Evolutionary conservation across 2,797 vertebrate species (phyloP).

Genomic region (Centroberyx gerrardi): DNA sequence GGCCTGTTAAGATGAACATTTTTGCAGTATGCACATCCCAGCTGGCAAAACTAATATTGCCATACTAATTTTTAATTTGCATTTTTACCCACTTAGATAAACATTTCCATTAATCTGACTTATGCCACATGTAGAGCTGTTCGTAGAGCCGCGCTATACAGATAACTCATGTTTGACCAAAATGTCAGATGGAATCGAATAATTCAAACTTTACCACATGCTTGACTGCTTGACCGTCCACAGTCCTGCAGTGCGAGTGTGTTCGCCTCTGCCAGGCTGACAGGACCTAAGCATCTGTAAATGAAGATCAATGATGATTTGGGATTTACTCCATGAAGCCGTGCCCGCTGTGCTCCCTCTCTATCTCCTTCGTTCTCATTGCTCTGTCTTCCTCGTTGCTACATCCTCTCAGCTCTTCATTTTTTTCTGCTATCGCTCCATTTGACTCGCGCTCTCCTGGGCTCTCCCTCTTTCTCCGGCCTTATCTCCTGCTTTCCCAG

Average conservation of each 20-base stretch:
- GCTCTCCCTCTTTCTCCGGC: slow-evolving; percentile 44
- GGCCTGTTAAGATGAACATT: no score
- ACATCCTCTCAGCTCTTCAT: slow-evolving; percentile 65
- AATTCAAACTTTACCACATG: no score
- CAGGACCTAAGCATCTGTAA: slow-evolving; percentile 36
- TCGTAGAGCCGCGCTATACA: no score
- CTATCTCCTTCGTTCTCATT: slow-evolving; percentile 28
- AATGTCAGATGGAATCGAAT: no score
- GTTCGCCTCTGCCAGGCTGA: slow-evolving; percentile 15
- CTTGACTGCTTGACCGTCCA: neutral
- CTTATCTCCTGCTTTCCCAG: slow-evolving; percentile 70
- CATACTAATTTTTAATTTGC: no score
- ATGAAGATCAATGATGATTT: slow-evolving; percentile 49
- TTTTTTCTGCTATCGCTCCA: slow-evolving; percentile 62
- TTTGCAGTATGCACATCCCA: no score
- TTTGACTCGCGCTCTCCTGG: slow-evolving; percentile 75
- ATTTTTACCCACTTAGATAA: no score
- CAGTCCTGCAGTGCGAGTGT: slow-evolving; percentile 5
- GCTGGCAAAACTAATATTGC: no score
- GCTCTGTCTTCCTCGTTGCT: slow-evolving; percentile 42
- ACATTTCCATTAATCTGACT: no score
- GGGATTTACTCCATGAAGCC: slow-evolving; percentile 21
- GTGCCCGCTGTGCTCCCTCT: neutral
- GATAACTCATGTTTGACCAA: no score
- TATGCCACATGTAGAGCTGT: no score